Conservation (phyloP, 2,797 vertebrate species). For the Bradypus variegatus region DNA sequence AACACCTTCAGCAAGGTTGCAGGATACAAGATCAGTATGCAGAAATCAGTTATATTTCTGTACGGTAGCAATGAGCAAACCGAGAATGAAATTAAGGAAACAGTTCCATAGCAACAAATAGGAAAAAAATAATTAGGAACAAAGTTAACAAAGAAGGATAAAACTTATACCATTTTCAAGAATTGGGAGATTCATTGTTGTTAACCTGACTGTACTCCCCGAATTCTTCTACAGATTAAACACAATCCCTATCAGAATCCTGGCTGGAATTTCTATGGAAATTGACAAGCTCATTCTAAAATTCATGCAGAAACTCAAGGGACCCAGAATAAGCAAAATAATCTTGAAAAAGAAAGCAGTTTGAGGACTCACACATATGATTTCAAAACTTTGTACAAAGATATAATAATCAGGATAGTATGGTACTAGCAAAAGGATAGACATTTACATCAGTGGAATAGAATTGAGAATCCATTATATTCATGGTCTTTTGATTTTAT, state of each 20-base stretch:
- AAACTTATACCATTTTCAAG: not conserved
- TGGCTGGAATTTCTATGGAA: not conserved
- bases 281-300: not conserved
- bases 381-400: not conserved
- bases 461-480: not conserved
- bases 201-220: not conserved
- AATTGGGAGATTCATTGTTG: not conserved
- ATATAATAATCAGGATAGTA: not conserved
- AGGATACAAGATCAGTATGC: not conserved
- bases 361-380: not conserved
- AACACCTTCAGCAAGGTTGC: not conserved
- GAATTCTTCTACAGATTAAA: not conserved
- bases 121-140: not conserved
- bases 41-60: not conserved
- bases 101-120: not conserved
- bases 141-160: not conserved
- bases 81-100: not conserved
- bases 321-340: not conserved
- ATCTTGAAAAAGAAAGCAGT: not conserved
- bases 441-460: not conserved
- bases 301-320: not conserved
- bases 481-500: not conserved
- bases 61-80: not conserved
- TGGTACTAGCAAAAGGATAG: not conserved
- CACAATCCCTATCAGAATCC: not conserved